Conservation (phyloP, 1,140 invertebrate genomes). For the Intoshia linei region DNA sequence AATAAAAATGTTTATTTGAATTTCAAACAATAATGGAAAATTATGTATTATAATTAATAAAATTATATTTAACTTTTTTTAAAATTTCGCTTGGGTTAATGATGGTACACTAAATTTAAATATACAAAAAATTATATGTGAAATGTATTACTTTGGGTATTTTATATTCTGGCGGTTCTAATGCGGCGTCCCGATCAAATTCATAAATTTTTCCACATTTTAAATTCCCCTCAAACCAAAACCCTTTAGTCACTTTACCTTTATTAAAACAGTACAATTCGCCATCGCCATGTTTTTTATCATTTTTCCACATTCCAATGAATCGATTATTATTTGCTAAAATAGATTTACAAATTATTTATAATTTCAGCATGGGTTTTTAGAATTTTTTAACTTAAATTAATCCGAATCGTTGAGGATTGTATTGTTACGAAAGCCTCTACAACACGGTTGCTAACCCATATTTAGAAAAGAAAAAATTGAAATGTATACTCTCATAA, state of each 20-base stretch:
- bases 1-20: background rate
- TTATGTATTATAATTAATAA: background rate
- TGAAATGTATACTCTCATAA: background rate
- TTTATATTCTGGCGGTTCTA: conserved; percentile 18
- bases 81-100: background rate
- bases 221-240: conserved; percentile 21
- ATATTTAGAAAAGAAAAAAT: background rate
- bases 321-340: conserved; percentile 22
- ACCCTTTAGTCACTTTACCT: conserved; percentile 21
- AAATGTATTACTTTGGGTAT: conserved; percentile 17
- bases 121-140: background rate
- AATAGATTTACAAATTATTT: conserved; percentile 1
- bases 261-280: conserved; percentile 22
- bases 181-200: conserved; percentile 17
- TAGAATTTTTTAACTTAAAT: background rate
- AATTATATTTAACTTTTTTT: background rate
- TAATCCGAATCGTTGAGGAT: background rate
- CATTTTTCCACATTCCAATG: conserved; percentile 21
- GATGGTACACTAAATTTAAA: background rate
- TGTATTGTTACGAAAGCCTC: background rate
- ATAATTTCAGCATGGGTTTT: background rate
- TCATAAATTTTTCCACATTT: conserved; percentile 22
- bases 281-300: conserved; percentile 22
- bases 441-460: background rate
- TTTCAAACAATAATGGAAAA: background rate